Evolutionary conservation across 2,797 vertebrate species (phyloP), one percentile per base, ranked within the genome.

Genomic region (Falco rusticolus): DNA sequence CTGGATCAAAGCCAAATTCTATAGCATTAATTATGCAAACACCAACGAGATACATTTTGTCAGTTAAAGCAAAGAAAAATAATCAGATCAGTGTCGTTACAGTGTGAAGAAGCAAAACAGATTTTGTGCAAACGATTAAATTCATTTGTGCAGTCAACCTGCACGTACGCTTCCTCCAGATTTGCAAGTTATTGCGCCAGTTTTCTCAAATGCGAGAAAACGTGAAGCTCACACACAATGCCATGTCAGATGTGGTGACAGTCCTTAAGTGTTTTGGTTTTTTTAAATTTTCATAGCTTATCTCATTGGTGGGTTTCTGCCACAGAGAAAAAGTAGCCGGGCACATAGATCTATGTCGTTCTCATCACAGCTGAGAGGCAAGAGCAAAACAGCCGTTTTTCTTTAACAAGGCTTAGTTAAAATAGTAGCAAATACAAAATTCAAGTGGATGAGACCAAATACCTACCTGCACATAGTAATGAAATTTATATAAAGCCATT

Each of bases 1-100:
- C 79, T 77, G 37, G 71, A 78, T n/a, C 65, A 83, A 90, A 96
- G 88, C 78, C 50, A 33, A 79, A 84, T 70, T 59, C 75, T 68
- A n/a, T n/a, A 84, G 71, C 70, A 80, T 90, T 75, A 90, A 91
- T 95, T 97, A 82, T 94, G 89, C 92, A 86, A 87, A 92, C 96
- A 75, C 45, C 65, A 22, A 81, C 6, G 66, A 94, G 92, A 82
- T 63, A 57, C 71, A 6, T 77, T 96, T 94, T 90, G 88, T 77
- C 88, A 68, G 88, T 77, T 92, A 93, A 70, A 89, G 90, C 70
- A 87, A 79, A 93, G 92, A 82, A 79, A 92, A 92, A 84, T 83
- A 75, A 95, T 89, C 95, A 89, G 88, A 90, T 87, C 19, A 2
- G 75, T 71, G 78, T 79, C 2, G 1, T 80, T 95, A 26, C 60